Conservation (phyloP, 1,140 invertebrate species). For the Nasonia longicornis region DNA sequence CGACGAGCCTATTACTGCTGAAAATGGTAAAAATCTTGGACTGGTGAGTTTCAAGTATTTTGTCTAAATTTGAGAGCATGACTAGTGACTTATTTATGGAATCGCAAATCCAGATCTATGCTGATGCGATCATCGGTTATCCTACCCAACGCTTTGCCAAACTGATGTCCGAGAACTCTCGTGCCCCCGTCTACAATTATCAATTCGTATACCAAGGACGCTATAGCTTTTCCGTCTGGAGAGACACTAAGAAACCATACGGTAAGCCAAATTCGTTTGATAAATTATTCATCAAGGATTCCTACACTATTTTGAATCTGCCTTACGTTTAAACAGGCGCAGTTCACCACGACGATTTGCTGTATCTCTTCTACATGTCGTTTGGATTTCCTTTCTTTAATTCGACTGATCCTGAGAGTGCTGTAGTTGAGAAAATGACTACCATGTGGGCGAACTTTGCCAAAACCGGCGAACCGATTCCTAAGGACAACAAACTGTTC, state of each 20-base stretch:
- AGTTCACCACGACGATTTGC: constrained; percentile 73
- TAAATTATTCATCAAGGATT: not conserved
- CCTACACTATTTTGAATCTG: not conserved
- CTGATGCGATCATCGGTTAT: constrained; percentile 51
- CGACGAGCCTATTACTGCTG: constrained; percentile 57
- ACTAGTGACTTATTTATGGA: no score
- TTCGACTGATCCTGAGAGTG: constrained; percentile 53
- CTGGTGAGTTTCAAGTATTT: constrained; percentile 48
- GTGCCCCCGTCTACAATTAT: constrained; percentile 54
- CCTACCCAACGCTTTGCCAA: constrained; percentile 50
- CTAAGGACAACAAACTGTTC: constrained; percentile 51
- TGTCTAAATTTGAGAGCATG: no score
- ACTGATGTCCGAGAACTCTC: constrained; percentile 46
- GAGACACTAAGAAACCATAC: constrained; percentile 53
- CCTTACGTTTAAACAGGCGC: constrained; percentile 63
- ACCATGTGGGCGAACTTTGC: constrained; percentile 59
- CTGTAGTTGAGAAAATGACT: constrained; percentile 55
- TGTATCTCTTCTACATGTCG: constrained; percentile 71
- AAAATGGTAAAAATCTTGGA: constrained; percentile 52
- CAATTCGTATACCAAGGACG: constrained; percentile 56
- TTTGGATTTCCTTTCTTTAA: constrained; percentile 57
- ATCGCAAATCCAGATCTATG: constrained; percentile 48
- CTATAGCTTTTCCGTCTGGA: constrained; percentile 50
- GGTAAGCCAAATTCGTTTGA: constrained; percentile 43
- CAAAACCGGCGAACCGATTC: constrained; percentile 58